Evolutionary conservation across 2,888 invertebrate genomes (phyloP).

Genomic region (Sarcophaga variegata): DNA sequence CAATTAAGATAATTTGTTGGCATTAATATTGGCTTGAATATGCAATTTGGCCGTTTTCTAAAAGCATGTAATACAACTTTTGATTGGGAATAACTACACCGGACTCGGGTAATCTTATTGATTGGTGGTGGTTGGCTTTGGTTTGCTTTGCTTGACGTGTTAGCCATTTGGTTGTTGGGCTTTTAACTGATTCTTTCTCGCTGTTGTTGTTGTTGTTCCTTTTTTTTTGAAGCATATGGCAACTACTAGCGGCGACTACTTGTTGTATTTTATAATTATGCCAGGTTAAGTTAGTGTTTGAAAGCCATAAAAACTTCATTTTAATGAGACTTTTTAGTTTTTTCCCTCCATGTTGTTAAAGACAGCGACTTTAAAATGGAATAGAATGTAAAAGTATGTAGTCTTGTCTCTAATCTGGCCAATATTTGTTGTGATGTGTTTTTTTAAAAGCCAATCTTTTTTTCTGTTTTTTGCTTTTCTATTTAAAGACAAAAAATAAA

Average conservation of each 20-base stretch:
- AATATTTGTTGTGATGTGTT: constrained; percentile 14
- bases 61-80: constrained; percentile 60
- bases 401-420: constrained; percentile 30
- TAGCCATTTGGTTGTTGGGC: background rate
- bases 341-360: constrained; percentile 4
- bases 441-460: constrained; percentile 12
- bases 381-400: background rate
- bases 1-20: constrained; percentile 72
- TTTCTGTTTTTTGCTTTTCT: no score
- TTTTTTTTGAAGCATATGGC: constrained; percentile 47
- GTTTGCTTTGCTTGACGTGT: background rate
- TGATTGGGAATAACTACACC: constrained; percentile 56
- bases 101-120: constrained; percentile 55
- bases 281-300: constrained; percentile 67
- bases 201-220: constrained; percentile 4
- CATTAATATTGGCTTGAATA: constrained; percentile 61
- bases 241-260: constrained; percentile 43
- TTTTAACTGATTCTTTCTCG: background rate
- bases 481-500: constrained; percentile 4
- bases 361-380: background rate
- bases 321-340: constrained; percentile 58
- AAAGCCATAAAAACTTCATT: constrained; percentile 69
- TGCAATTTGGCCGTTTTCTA: constrained; percentile 24
- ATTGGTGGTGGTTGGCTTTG: constrained; percentile 40
- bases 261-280: constrained; percentile 70